phyloP scores from a whole-genome alignment of 2,797 vertebrate genomes.

The Acropternis orthonyx region DNA sequence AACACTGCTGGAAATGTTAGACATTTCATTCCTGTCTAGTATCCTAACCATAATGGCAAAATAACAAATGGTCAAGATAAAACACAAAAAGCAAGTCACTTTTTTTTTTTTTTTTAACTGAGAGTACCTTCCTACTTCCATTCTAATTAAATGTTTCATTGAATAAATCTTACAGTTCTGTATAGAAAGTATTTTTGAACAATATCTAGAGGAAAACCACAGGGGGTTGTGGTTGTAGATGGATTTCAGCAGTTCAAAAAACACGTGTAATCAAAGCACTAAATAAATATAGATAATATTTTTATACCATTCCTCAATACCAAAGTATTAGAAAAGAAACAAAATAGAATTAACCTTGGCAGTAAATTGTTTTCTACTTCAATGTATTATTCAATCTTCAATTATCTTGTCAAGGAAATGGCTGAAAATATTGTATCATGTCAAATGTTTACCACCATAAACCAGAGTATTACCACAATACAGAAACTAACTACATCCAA shows the following conservation, averaged over 20 bases:
- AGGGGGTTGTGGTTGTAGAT: neutral
- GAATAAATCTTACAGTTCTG: neutral
- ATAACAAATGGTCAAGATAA: neutral
- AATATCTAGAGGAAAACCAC: neutral
- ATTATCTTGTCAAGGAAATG: neutral
- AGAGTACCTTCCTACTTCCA: neutral
- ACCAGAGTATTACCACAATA: neutral
- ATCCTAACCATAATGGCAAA: neutral
- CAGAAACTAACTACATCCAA: neutral
- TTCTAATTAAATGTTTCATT: neutral
- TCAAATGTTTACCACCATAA: neutral
- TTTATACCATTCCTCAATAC: neutral
- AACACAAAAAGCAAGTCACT: neutral
- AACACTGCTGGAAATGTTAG: neutral
- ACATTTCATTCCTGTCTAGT: neutral
- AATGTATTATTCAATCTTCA: neutral
- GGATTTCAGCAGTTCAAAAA: neutral
- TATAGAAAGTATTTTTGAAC: neutral
- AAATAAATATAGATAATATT: neutral
- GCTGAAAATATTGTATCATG: neutral
- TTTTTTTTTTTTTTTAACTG: neutral
- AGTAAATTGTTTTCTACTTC: neutral
- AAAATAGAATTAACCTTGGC: neutral
- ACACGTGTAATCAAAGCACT: neutral
- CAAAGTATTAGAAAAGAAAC: neutral